Evolutionary conservation across 2,113 vertebrate species (phyloP).

Genomic region (Amazona guildingii): DNA sequence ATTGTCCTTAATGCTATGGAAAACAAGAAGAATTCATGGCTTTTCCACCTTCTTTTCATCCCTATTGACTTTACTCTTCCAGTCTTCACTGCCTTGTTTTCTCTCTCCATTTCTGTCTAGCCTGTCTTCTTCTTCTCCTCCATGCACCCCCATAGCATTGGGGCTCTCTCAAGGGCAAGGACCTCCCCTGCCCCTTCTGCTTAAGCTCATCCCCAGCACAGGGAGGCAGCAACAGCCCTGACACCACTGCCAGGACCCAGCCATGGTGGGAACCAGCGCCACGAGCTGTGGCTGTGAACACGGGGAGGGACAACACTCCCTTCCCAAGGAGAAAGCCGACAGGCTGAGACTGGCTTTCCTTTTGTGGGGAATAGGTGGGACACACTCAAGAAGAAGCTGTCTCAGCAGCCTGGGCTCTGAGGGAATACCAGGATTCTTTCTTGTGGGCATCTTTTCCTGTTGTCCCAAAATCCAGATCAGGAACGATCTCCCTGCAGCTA

Average conservation of each 20-base stretch:
- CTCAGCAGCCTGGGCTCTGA: not conserved
- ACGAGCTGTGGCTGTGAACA: not conserved
- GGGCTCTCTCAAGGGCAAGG: not conserved
- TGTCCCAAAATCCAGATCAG: not conserved
- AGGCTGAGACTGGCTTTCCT: not conserved
- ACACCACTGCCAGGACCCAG: not conserved
- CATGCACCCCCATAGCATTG: not conserved
- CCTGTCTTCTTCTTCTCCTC: not conserved
- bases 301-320: accelerated
- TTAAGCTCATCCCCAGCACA: not conserved
- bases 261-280: not conserved
- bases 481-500: not conserved
- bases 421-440: not conserved
- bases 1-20: not conserved
- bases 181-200: not conserved
- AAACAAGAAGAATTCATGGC: not conserved
- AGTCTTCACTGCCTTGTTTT: not conserved
- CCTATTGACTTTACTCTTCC: not conserved
- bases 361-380: not conserved
- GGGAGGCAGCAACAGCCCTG: not conserved
- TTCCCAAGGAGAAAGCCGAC: not conserved
- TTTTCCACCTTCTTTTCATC: not conserved
- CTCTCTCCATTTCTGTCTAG: not conserved
- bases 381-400: not conserved
- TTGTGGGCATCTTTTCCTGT: not conserved